phyloP scores from a whole-genome alignment of 2,888 invertebrate genomes.

The Ophion obscuratus region DNA sequence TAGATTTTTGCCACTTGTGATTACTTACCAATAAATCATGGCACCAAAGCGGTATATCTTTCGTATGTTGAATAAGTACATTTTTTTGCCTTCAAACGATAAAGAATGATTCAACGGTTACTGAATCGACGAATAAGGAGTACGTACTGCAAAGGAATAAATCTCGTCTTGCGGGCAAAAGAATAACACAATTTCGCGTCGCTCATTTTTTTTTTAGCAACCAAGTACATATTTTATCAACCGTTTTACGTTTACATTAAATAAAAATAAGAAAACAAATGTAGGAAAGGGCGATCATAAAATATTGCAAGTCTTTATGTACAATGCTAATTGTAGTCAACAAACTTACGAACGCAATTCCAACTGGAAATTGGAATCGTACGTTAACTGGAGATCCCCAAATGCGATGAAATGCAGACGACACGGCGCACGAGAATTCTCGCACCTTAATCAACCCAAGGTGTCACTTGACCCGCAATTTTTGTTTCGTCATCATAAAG shows the following conservation, averaged over 20 bases:
- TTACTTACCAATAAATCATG: slow-evolving; percentile 49
- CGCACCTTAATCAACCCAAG: slow-evolving; percentile 41
- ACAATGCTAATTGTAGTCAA: slow-evolving; percentile 62
- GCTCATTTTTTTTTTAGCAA: slow-evolving; percentile 45
- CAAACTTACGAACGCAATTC: slow-evolving; percentile 28
- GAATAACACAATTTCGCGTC: not conserved
- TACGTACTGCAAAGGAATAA: slow-evolving; percentile 43
- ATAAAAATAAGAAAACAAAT: slow-evolving; percentile 44
- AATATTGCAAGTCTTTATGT: slow-evolving; percentile 64
- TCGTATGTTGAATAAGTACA: slow-evolving; percentile 53
- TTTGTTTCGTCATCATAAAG: not conserved
- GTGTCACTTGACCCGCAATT: slow-evolving; percentile 11
- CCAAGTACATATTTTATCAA: slow-evolving; percentile 64
- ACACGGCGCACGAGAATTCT: slow-evolving; percentile 35
- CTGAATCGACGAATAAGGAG: slow-evolving; percentile 54
- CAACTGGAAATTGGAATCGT: slow-evolving; percentile 49
- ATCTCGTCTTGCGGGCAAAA: slow-evolving; percentile 32
- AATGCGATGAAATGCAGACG: slow-evolving; percentile 49
- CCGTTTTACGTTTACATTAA: slow-evolving; percentile 47
- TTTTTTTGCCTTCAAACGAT: slow-evolving; percentile 43
- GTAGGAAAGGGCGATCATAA: slow-evolving; percentile 62
- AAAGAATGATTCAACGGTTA: slow-evolving; percentile 63
- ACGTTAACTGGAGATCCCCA: not conserved
- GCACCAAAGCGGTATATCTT: slow-evolving; percentile 61
- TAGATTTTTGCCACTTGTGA: slow-evolving; percentile 64